Conservation (phyloP, 1,140 invertebrate genomes). For the Goniozus legneri region DNA sequence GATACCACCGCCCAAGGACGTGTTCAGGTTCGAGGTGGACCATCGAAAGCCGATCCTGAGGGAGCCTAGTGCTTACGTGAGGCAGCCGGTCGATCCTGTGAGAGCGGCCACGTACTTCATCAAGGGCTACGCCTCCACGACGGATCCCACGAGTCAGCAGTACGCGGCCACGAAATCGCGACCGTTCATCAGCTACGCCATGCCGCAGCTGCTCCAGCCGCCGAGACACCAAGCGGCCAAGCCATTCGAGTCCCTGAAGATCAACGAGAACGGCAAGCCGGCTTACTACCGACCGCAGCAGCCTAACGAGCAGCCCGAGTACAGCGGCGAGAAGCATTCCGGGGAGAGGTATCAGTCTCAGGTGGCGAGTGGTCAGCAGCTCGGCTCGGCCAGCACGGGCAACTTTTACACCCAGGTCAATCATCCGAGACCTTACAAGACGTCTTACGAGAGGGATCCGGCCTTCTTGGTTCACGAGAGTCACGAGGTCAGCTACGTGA, state of each 20-base stretch:
- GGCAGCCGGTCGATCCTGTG: constrained; percentile 30
- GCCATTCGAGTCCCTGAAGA: constrained; percentile 38
- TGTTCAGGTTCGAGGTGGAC: constrained; percentile 38
- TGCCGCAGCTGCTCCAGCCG: constrained; percentile 24
- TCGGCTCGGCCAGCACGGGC: constrained; percentile 12
- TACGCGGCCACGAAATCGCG: background rate
- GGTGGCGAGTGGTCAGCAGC: constrained; percentile 11
- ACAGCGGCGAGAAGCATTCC: constrained; percentile 20
- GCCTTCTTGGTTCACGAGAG: constrained; percentile 45
- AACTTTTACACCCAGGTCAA: constrained; percentile 42
- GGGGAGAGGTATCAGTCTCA: constrained; percentile 21
- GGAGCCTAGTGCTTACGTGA: constrained; percentile 30
- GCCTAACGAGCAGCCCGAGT: constrained; percentile 16
- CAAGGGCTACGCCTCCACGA: constrained; percentile 24
- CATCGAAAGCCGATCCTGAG: constrained; percentile 33
- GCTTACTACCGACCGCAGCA: constrained; percentile 31
- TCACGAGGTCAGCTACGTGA: constrained; percentile 43
- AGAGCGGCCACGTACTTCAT: constrained; percentile 35
- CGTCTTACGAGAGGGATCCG: constrained; percentile 38
- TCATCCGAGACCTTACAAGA: constrained; percentile 34
- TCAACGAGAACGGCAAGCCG: constrained; percentile 29
- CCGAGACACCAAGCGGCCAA: constrained; percentile 24
- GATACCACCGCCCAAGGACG: constrained; percentile 42
- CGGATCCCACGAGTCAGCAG: background rate
- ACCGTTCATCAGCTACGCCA: constrained; percentile 15